phyloP scores from a whole-genome alignment of 2,113 vertebrate genomes.

The Saccopteryx leptura region DNA sequence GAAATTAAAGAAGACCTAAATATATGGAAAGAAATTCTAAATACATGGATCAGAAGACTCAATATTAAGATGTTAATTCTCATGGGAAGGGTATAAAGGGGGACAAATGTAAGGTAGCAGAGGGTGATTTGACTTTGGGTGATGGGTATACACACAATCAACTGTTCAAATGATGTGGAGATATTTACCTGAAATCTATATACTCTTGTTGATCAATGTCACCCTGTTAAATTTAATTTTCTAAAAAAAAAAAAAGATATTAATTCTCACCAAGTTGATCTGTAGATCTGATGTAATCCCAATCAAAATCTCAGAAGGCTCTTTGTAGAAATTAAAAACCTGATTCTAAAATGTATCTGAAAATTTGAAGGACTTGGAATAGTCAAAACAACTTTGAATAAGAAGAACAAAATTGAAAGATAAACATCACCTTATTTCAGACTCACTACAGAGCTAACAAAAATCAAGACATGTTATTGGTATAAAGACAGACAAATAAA shows the following conservation, averaged over 20 bases:
- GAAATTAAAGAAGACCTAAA: background rate
- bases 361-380: slow-evolving; percentile 5
- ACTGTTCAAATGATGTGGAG: too few relatives aligned
- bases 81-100: background rate
- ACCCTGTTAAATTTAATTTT: too few relatives aligned
- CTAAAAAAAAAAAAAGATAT: background rate
- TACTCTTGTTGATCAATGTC: too few relatives aligned
- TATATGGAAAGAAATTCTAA: background rate
- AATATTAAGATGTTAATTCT: background rate
- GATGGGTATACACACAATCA: too few relatives aligned
- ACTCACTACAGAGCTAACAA: background rate
- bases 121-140: too few relatives aligned
- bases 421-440: background rate
- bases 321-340: slow-evolving; percentile 13
- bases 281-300: background rate
- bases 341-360: background rate
- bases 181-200: too few relatives aligned
- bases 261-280: background rate
- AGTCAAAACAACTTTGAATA: background rate
- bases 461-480: background rate
- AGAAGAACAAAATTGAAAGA: background rate
- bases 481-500: background rate
- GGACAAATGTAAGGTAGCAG: too few relatives aligned
- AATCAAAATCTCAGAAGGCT: background rate
- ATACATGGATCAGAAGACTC: background rate